phyloP scores from a whole-genome alignment of 2,113 vertebrate genomes.

The Siniperca chuatsi region DNA sequence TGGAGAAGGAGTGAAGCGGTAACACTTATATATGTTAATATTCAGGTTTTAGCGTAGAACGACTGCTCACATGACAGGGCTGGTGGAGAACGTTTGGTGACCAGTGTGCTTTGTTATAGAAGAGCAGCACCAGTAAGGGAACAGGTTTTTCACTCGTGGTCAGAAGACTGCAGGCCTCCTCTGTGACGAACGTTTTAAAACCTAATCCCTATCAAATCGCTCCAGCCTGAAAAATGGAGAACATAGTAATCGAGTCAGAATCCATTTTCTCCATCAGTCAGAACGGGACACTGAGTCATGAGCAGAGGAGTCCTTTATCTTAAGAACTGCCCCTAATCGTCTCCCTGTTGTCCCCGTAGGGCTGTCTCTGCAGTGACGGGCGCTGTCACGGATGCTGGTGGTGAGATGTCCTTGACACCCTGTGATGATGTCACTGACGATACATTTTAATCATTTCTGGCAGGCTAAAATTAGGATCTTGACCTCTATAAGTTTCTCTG shows the following conservation, averaged over 20 bases:
- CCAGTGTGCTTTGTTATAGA: too few species aligned
- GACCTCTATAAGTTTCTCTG: conserved; percentile 45
- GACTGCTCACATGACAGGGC: too few species aligned
- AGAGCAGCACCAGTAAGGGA: too few species aligned
- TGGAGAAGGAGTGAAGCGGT: too few species aligned
- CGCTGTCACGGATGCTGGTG: background rate
- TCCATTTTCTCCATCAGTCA: background rate
- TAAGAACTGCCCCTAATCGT: conserved; percentile 37
- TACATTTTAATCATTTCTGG: conserved; percentile 65
- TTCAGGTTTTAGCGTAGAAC: too few species aligned
- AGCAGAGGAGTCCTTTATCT: conserved; percentile 38
- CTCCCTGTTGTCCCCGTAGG: background rate
- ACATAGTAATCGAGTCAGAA: background rate
- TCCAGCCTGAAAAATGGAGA: background rate
- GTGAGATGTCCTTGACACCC: conserved; percentile 51
- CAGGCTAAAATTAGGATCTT: conserved; percentile 59
- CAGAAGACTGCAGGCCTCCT: too few species aligned
- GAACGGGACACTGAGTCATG: conserved; percentile 23
- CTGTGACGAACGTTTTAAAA: background rate
- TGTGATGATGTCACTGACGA: conserved; percentile 37
- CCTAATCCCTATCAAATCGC: background rate
- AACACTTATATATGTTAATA: too few species aligned
- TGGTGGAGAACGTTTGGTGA: too few species aligned
- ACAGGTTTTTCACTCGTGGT: too few species aligned
- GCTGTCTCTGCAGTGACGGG: background rate